Evolutionary conservation across 2,888 invertebrate genomes (phyloP).

Genomic region (Thera obeliscata): DNA sequence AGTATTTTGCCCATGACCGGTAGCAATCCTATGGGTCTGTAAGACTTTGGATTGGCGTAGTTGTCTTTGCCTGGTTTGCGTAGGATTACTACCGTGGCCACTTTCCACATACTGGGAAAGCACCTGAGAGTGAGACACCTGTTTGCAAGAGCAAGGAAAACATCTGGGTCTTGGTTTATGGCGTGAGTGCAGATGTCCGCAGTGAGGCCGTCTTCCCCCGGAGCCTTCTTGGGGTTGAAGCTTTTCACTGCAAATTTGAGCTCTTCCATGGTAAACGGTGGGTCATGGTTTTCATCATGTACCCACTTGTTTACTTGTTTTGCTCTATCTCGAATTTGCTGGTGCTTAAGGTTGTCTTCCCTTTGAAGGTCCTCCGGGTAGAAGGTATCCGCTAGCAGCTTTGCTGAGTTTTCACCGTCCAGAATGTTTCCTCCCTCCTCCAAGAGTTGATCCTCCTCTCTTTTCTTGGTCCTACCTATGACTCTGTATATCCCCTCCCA

Average conservation of each 20-base stretch:
- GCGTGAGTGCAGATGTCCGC: slow-evolving; percentile 1
- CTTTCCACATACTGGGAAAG: background rate
- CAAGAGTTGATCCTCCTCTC: no score
- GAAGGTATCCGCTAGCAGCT: no score
- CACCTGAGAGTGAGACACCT: background rate
- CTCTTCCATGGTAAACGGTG: slow-evolving; percentile 29
- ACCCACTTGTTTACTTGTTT: slow-evolving; percentile 11
- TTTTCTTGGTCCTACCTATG: no score
- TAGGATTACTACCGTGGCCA: background rate
- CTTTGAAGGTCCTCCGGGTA: no score
- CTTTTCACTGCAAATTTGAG: slow-evolving; percentile 5
- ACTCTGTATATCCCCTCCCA: no score
- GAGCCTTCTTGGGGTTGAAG: slow-evolving; percentile 41
- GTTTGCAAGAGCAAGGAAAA: background rate
- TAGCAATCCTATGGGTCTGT: no score
- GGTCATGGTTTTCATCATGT: background rate
- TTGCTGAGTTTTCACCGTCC: no score
- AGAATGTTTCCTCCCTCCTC: no score
- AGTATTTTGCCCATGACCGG: background rate
- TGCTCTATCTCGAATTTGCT: slow-evolving; percentile 1
- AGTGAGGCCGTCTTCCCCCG: slow-evolving; percentile 17
- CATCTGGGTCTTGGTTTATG: background rate
- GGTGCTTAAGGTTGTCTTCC: slow-evolving; percentile 21
- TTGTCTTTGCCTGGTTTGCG: no score
- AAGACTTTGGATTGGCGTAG: no score